phyloP scores from a whole-genome alignment of 2,113 vertebrate species.

The Orientallactaga bullata region DNA sequence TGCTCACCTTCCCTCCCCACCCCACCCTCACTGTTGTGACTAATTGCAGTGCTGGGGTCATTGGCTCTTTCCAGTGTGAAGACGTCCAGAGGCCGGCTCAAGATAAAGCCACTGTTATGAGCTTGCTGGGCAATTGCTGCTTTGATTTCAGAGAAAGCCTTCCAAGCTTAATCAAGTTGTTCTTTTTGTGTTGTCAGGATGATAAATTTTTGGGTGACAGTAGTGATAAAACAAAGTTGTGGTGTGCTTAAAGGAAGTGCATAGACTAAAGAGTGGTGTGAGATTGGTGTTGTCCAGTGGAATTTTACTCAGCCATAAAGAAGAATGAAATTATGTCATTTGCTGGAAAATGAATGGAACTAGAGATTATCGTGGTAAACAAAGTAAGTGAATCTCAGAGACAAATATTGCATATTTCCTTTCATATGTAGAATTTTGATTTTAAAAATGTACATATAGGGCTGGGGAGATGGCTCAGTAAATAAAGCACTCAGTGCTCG shows the following conservation, averaged over 20 bases:
- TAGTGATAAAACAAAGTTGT: not conserved
- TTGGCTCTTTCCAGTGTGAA: not conserved
- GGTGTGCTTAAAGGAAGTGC: not conserved
- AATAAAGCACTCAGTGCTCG: no score
- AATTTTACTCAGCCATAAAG: not conserved
- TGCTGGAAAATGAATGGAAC: not conserved
- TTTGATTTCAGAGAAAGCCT: slow-evolving; percentile 46
- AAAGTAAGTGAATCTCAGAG: not conserved
- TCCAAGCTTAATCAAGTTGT: slow-evolving; percentile 34
- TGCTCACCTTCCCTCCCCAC: not conserved
- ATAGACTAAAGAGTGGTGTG: not conserved
- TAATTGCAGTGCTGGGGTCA: not conserved
- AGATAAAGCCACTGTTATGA: not conserved
- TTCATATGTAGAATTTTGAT: not conserved
- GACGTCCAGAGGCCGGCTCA: not conserved
- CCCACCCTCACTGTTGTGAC: not conserved
- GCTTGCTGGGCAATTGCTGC: not conserved
- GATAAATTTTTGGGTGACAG: not conserved
- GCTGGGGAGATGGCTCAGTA: no score
- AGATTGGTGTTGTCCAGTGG: not conserved
- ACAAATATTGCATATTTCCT: not conserved
- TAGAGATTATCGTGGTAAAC: not conserved
- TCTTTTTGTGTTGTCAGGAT: slow-evolving; percentile 54
- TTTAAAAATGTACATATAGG: not conserved
- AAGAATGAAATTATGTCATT: not conserved